phyloP scores from a whole-genome alignment of 2,888 invertebrate species.

The Crossocerus cetratus region DNA sequence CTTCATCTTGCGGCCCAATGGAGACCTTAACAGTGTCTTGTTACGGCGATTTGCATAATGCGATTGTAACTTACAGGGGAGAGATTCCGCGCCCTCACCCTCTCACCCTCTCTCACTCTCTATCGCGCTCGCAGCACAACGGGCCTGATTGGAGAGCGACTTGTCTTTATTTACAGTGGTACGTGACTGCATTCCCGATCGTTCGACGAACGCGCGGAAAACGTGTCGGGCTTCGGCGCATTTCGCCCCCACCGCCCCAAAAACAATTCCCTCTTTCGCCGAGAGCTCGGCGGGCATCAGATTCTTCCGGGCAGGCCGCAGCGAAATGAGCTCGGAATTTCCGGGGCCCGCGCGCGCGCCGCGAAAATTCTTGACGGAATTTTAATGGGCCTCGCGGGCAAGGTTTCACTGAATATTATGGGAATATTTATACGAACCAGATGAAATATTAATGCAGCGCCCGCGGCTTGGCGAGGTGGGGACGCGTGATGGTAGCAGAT shows the following conservation, averaged over 20 bases:
- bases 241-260: no score
- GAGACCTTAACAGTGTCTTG: conserved; percentile 6
- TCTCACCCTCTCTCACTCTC: no score
- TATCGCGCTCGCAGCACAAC: conserved; percentile 13
- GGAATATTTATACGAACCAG: neutral
- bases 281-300: no score
- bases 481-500: neutral
- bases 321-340: no score
- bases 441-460: conserved; percentile 3
- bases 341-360: neutral
- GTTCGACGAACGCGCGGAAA: conserved; percentile 36
- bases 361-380: no score
- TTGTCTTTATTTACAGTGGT: conserved; percentile 35
- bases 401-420: neutral
- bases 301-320: no score
- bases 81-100: no score
- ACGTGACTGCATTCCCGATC: conserved; percentile 40
- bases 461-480: neutral
- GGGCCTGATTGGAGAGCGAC: conserved; percentile 27
- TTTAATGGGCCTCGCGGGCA: no score
- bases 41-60: conserved; percentile 35
- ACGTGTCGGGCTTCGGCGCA: no score
- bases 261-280: no score
- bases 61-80: conserved; percentile 19
- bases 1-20: no score